Evolutionary conservation across 2,797 vertebrate species (phyloP), one percentile per base, ranked within the genome.

Genomic region (Danio tinwini): DNA sequence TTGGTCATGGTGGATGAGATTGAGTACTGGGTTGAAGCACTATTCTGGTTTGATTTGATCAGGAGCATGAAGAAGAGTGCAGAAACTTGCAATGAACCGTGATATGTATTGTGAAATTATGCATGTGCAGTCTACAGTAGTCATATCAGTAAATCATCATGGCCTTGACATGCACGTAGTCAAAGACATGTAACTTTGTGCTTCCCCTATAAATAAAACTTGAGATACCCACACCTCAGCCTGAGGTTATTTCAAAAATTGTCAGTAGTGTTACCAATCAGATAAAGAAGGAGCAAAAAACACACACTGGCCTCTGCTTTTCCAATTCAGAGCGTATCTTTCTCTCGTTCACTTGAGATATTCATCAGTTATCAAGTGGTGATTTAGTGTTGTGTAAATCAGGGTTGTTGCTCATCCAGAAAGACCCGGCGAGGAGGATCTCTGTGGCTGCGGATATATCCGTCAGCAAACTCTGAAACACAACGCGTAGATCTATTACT

Each of bases 371-470:
- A 88, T 86, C 88, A 85, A 86, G 55, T 80, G 82, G 76, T 89
- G 83, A 87, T 74, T 77, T 83, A 62, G 19, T 74, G 62, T 44
- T 13, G 81, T 58, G 87, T 90, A 86, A 89, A 88, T 91, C 82
- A 62, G 69, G 13, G 7, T 44, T 19, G 50, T 73, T 69, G 69
- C 78, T 81, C 81, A 78, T 76, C 86, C 84, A 64, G 17, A 89
- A 64, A 76, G 83, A 82, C 80, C 83, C 85, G 82, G 81, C 87
- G 80, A 65, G 63, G 69, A 71, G 74, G 81, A 88, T 83, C 88
- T 74, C 72, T 86, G 86, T 84, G 83, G 73, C 78, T 87, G 87
- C 80, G 89, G 85, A 90, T 88, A 85, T 84, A 88, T 91, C 90
- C 76, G 73, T 90, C 91, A 90, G 70, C 85, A 86, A 85, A 78